A percentile compares a stretch with the other conserved stretches of the same genome.
Evolutionary conservation across 2,113 vertebrate species (phyloP).

Genomic region (Struthidea cinerea): DNA sequence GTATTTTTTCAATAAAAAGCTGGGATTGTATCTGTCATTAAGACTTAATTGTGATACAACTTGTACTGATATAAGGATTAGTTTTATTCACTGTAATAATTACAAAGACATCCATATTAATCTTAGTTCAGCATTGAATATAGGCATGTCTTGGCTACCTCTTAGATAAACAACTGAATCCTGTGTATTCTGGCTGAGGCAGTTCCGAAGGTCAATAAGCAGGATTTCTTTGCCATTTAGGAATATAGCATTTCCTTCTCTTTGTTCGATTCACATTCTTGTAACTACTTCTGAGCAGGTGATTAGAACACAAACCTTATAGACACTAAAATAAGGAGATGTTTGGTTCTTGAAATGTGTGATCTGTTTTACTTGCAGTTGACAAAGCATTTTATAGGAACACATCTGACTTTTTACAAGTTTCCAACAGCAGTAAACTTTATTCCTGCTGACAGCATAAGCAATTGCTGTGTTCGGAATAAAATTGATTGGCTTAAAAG

Average conservation of each 20-base stretch:
- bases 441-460: constrained; percentile 46
- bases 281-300: neutral
- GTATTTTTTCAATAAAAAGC: neutral
- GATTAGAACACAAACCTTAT: neutral
- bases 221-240: neutral
- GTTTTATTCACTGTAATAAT: neutral
- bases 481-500: constrained; percentile 11
- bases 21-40: neutral
- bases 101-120: neutral
- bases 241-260: neutral
- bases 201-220: neutral
- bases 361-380: constrained; percentile 5
- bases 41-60: neutral
- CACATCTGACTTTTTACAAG: constrained; percentile 30
- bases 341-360: neutral
- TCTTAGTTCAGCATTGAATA: neutral
- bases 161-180: neutral
- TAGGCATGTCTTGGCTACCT: neutral
- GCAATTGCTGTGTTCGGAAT: constrained; percentile 51
- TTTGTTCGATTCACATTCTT: neutral
- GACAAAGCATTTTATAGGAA: neutral
- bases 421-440: constrained; percentile 47
- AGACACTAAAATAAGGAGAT: neutral
- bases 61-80: neutral
- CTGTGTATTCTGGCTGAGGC: neutral